These are phyloP conservation scores for Caenorhabditis sulstoni DNA, from an alignment of 2,888 invertebrate species.

Conservation along the genomic window DNA sequence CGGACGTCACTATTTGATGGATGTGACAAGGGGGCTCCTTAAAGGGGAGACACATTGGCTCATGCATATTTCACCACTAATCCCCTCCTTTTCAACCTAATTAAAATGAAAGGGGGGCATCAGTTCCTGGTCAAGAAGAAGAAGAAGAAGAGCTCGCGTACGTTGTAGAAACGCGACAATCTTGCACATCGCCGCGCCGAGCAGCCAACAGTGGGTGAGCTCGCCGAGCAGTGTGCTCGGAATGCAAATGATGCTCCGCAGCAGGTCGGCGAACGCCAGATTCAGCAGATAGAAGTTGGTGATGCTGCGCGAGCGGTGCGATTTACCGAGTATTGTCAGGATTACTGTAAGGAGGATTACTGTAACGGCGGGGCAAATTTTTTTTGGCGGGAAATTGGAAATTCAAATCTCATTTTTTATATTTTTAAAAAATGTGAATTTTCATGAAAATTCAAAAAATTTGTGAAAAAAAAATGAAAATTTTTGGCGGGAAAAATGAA, in stretches of 20 bases:
- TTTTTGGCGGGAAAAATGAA: too few species aligned
- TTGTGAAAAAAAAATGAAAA: too few species aligned
- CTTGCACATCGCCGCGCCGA: constrained; percentile 87
- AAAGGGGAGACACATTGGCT: too few species aligned
- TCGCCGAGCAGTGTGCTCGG: constrained; percentile 85
- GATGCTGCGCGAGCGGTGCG: constrained; percentile 82
- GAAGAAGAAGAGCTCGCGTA: constrained; percentile 81
- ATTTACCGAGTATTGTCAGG: constrained; percentile 82
- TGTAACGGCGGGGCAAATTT: too few species aligned
- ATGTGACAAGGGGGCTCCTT: constrained; percentile 8
- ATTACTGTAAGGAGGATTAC: constrained; percentile 75
- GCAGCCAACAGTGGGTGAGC: constrained; percentile 82
- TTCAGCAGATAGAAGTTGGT: constrained; percentile 83
- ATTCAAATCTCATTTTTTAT: too few species aligned
- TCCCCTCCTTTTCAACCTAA: neutral
- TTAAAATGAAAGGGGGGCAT: too few species aligned
- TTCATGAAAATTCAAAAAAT: too few species aligned
- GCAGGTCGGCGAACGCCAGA: constrained; percentile 84
- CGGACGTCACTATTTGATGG: constrained; percentile 45
- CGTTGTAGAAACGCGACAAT: constrained; percentile 87
- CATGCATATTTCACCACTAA: constrained; percentile 10
- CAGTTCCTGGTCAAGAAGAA: neutral
- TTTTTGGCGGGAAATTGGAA: too few species aligned
- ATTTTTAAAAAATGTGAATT: too few species aligned
- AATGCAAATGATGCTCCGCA: constrained; percentile 88